phyloP scores from a whole-genome alignment of 1,140 invertebrate species.

The Drosophila bocqueti region DNA sequence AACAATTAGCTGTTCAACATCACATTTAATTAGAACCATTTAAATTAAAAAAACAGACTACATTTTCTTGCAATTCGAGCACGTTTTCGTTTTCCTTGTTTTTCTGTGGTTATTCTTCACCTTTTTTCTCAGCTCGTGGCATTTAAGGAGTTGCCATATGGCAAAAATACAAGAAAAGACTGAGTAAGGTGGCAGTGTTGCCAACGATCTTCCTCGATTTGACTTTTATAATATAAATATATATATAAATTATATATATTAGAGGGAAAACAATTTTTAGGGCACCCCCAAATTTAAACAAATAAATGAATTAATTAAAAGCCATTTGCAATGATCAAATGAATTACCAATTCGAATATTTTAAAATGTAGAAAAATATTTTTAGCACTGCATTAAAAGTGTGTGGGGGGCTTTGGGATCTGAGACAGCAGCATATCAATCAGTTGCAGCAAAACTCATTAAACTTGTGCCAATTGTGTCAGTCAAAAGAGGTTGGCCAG shows the following conservation, averaged over 20 bases:
- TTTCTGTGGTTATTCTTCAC: background rate
- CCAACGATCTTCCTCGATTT: background rate
- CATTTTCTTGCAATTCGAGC: background rate
- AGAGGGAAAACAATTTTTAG: too few relatives aligned
- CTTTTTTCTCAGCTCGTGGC: background rate
- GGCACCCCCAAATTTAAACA: background rate
- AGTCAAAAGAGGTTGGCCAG: constrained; percentile 38
- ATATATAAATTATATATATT: too few relatives aligned
- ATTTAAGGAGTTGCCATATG: background rate
- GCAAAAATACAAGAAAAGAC: background rate
- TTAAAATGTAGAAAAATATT: background rate
- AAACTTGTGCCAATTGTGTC: constrained; percentile 70
- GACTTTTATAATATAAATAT: background rate
- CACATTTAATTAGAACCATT: background rate
- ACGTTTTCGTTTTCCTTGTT: background rate
- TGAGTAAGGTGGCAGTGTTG: background rate
- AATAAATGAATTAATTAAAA: background rate
- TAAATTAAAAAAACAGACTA: background rate
- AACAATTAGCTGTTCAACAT: background rate
- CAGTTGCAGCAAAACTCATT: constrained; percentile 74
- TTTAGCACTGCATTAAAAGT: background rate
- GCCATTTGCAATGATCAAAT: background rate
- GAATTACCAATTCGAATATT: background rate
- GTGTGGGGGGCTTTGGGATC: background rate
- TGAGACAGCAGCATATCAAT: constrained; percentile 60